These are phyloP conservation scores for Procavia capensis DNA, from an alignment of 2,113 vertebrate genomes.

Conservation along the genomic window DNA sequence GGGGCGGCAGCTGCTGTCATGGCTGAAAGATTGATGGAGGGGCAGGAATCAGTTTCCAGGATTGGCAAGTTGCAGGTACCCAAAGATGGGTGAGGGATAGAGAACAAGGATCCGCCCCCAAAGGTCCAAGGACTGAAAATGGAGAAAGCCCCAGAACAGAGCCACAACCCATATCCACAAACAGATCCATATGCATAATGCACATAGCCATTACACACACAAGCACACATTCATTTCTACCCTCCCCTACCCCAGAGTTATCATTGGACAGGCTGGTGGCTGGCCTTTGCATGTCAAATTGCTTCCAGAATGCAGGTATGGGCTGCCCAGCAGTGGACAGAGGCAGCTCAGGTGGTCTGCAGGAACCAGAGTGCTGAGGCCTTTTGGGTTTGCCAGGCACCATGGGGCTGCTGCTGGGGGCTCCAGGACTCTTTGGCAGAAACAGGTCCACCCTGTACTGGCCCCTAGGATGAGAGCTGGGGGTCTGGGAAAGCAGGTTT, in stretches of 20 bases:
- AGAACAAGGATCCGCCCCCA: background rate
- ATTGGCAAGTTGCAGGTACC: background rate
- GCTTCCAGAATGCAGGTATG: conserved; percentile 37
- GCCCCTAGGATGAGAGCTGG: background rate
- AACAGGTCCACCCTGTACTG: background rate
- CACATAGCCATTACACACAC: background rate
- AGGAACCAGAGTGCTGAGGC: conserved; percentile 11
- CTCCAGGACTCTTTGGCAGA: background rate
- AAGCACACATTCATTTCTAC: background rate
- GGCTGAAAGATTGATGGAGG: conserved; percentile 13
- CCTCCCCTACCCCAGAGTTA: background rate
- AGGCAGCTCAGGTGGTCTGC: background rate
- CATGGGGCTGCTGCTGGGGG: background rate
- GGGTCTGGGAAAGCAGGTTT: background rate
- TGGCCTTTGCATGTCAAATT: conserved; percentile 33
- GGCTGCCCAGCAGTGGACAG: background rate
- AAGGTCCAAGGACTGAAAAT: background rate
- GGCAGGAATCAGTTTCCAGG: background rate
- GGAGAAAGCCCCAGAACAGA: background rate
- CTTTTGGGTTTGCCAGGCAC: conserved; percentile 16
- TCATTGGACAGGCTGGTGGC: background rate
- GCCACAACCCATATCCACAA: background rate
- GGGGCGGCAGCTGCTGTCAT: conserved; percentile 34
- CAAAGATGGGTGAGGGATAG: background rate
- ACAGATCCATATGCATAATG: background rate